A percentile compares a stretch with the other conserved stretches of the same genome.
Conservation (phyloP, 2,113 vertebrate genomes). For the Pagrus major region DNA sequence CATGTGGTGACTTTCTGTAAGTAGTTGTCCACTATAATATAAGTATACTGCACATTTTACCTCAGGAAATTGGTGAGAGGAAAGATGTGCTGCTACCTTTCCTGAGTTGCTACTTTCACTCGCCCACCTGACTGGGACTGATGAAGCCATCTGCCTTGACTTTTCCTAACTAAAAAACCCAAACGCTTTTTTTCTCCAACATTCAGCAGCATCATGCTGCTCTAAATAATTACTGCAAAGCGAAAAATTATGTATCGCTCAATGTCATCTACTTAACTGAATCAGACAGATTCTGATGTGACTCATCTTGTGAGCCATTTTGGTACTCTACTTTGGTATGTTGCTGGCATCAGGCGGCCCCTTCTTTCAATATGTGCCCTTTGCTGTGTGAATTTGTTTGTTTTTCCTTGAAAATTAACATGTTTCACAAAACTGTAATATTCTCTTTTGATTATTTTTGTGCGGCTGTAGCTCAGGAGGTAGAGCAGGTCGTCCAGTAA, state of each 20-base stretch:
- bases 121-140: background rate
- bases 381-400: background rate
- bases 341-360: background rate
- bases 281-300: background rate
- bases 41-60: background rate
- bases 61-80: background rate
- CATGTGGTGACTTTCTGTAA: too few species aligned
- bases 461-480: too few species aligned
- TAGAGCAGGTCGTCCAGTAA: too few species aligned
- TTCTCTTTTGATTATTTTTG: background rate
- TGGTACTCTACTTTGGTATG: background rate
- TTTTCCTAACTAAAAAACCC: constrained; percentile 1
- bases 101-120: background rate
- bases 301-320: background rate
- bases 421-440: background rate
- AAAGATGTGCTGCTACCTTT: background rate
- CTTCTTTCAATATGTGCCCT: background rate
- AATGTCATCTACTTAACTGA: background rate
- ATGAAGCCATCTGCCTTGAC: background rate
- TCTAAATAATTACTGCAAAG: background rate
- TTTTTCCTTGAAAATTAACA: background rate
- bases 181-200: background rate
- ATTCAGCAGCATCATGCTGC: background rate
- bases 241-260: background rate
- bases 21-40: background rate